Evolutionary conservation across 2,113 vertebrate species (phyloP), one percentile per base, ranked within the genome.

Genomic region (Carlito syrichta): DNA sequence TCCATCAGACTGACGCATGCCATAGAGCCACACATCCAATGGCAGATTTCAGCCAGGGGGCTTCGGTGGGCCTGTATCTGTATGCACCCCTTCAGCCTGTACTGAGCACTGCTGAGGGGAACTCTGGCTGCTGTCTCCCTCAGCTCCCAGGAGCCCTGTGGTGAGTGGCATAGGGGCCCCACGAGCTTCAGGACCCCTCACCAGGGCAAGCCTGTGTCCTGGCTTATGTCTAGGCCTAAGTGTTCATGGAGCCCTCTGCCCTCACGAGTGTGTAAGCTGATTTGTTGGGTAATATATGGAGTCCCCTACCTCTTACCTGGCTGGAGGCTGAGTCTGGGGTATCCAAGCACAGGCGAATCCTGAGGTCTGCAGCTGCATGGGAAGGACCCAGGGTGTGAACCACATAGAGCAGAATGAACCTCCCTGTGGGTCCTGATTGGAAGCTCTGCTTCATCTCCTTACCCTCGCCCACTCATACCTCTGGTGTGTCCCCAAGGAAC

Each of bases 11-110:
- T 32, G 40, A 32, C 27, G 52, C 5, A 5, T 17, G n/a, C 14
- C 60, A 11, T 17, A 3, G 43, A 43, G 9, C 11, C 7, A 0
- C 1, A 3, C 22, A 11, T 32, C 52, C 43, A 0, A 8, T 45
- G 16, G 45, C 22, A 20, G 2, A 9, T n/a, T 6, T 10, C 22
- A 2, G 40, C n/a, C 4, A 27, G 38, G 50, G 48, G 52, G 22
- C 38, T 11, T n/a, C 35, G 20, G 30, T 30, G 4, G 2, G 8
- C 19, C 27, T 11, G 8, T 8, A 20, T 43, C 23, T 38, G 40
- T 1, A 16, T 35, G n/a, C 50, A 14, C 8, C 20, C 45, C 50
- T 11, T 32, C 5, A 10, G 4, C 16, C 56, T 50, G 73, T 1
- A 17, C 16, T n/a, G 48, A 84, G 40, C 25, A 4, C 40, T 45